phyloP scores from a whole-genome alignment of 2,797 vertebrate species.

The Enteromius anoplus region DNA sequence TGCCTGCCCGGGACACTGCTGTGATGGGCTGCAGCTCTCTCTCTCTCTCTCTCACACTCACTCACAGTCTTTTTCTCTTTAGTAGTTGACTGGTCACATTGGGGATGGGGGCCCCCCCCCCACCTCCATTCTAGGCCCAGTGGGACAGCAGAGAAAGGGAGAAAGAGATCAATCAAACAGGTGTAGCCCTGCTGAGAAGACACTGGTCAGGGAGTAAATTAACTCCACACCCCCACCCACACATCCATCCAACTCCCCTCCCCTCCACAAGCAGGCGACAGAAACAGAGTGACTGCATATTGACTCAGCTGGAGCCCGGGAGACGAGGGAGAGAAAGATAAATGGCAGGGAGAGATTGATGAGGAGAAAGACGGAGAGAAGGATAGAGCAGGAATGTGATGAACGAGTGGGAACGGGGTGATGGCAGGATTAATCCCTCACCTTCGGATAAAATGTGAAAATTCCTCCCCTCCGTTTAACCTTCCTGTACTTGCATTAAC shows the following conservation, averaged over 20 bases:
- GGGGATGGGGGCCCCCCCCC: constrained; percentile 32
- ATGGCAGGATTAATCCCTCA: constrained; percentile 78
- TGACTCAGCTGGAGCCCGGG: constrained; percentile 79
- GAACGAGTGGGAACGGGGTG: constrained; percentile 79
- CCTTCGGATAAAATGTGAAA: constrained; percentile 72
- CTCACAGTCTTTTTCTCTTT: constrained; percentile 33
- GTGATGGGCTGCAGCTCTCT: constrained; percentile 68
- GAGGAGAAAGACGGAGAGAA: constrained; percentile 61
- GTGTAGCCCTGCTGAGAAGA: constrained; percentile 62
- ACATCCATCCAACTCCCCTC: constrained; percentile 53
- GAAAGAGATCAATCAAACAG: constrained; percentile 63
- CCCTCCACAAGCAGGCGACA: constrained; percentile 64
- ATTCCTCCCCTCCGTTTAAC: constrained; percentile 72
- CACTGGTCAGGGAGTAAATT: constrained; percentile 65
- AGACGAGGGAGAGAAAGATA: constrained; percentile 67
- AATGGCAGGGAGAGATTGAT: constrained; percentile 60
- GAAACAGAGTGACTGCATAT: constrained; percentile 78
- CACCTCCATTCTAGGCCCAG: constrained; percentile 62
- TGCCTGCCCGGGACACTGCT: constrained; percentile 76
- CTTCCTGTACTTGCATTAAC: constrained; percentile 53
- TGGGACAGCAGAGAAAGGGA: constrained; percentile 53
- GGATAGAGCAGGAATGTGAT: constrained; percentile 75
- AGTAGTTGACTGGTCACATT: constrained; percentile 40
- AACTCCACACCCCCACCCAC: constrained; percentile 50
- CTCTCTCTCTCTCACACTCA: constrained; percentile 30